Evolutionary conservation across 2,888 invertebrate species (phyloP), one percentile per base, ranked within the genome.

Genomic region (Oscheius sp.): DNA sequence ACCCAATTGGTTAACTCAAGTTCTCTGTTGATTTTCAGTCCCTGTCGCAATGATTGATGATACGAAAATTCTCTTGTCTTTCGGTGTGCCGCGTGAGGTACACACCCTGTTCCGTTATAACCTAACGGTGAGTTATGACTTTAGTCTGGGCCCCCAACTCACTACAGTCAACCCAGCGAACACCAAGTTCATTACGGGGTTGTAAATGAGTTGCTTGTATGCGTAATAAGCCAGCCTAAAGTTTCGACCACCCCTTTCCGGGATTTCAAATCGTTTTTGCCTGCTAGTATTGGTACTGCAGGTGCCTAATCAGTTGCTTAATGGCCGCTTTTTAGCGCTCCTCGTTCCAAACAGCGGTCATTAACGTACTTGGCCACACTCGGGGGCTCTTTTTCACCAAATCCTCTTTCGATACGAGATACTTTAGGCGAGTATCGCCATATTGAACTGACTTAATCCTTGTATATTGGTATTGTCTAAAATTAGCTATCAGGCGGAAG

Each of bases 221-320:
- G 42, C 42, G 42, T 42, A 42, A 42, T 42, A 55, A 32, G 32
- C 29, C 55, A 21, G 21, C 42, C 42, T 7, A 42, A 42, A 29
- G 21, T 55, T 21, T 2, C 55, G 13, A 55, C 55, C 32, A 32
- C 21, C 32, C 21, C 55, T 21, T 21, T 55, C 55, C 13, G 32
- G 13, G 29, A 21, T 13, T 53, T 55, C 32, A 21, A 55, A 55
- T 60, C 10, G 10, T 2, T 42, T 60, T 60, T 32, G 21, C 21
- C 35, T 11, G 9, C 32, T 13, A 33, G 37, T 21, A 10, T 10
- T 50, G 65, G 65, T 32, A 50, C 32, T 50, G 48, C 65, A 50
- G 65, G 48, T 65, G 65, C 65, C 65, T 65, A 65, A 65, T 65
- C 65, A 65, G 65, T 65, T 65, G 48, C 65, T 65, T 65, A 65